Base-by-base conservation (phyloP, 2,888 invertebrate genomes). In the Biston stratarius region DNA sequence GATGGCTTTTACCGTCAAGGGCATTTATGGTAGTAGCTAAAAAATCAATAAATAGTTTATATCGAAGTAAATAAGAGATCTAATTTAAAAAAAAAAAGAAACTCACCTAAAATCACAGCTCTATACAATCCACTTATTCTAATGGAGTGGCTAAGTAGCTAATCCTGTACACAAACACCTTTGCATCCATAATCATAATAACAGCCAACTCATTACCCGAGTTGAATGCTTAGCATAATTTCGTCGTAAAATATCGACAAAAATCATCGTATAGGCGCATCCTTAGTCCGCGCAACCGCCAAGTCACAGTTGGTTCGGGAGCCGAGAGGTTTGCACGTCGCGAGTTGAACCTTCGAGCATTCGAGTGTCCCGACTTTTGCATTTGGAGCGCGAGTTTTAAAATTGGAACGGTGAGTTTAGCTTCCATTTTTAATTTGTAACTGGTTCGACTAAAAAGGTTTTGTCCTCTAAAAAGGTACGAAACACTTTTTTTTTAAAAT, bases 271-370 rank as follows among this genome's bases (percentile, higher is more conserved):
- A 62, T 58, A 64, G 69, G 61, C 52, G 56, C 77, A 72, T 65
- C 70, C 64, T 67, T 74, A 69, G 61, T 65, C 38, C 75, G 77
- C 76, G 76, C 75, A 71, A 73, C 74, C 48, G 69, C 63, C 48
- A 51, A 58, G 64, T 51, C 89, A 89, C 71, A 88, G 87, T 88
- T 70, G 75, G 76, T 75, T 75, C 80, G 85, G 75, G 72, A 76
- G 78, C 79, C 84, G 78, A 59, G 45, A 58, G 55, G 79, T 74
- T 75, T 80, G 84, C 83, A 87, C 89, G 88, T 81, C 80, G 79
- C 73, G 75, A 40, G 64, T 59, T 70, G 66, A 68, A 72, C 72
- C 74, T 70, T 75, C 67, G 70, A 64, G 71, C 73, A 73, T 61
- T 72, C 73, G 70, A 67, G 70, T 73, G 70, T 71, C 70, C 76